Evolutionary conservation across 2,888 invertebrate species (phyloP).

Genomic region (Cheilosia pagana): DNA sequence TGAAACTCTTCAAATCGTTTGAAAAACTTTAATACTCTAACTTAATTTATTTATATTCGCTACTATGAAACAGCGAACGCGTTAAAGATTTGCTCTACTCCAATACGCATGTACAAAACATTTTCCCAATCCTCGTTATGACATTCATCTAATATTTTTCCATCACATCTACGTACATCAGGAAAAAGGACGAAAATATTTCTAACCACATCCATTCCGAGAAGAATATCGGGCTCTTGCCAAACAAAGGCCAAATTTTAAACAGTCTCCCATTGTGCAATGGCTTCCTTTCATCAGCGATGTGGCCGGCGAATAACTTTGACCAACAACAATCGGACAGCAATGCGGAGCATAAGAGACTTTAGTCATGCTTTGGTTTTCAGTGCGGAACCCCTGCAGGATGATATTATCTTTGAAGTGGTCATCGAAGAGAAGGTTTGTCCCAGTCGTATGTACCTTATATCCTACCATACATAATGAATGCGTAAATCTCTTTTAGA

Average conservation of each 20-base stretch:
- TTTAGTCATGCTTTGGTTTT: slow-evolving; percentile 95
- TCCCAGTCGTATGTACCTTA: slow-evolving; percentile 2
- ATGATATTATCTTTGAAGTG: slow-evolving; percentile 94
- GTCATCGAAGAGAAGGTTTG: slow-evolving; percentile 94
- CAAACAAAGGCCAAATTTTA: slow-evolving; percentile 23
- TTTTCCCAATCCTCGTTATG: slow-evolving; percentile 47
- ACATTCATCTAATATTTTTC: slow-evolving; percentile 59
- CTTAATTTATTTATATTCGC: no score
- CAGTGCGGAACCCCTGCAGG: slow-evolving; percentile 90
- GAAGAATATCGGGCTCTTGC: background rate
- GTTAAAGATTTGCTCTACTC: background rate
- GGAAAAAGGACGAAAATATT: slow-evolving; percentile 55
- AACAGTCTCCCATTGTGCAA: slow-evolving; percentile 19
- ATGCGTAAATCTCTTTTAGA: slow-evolving; percentile 84
- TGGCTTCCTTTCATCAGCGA: slow-evolving; percentile 88
- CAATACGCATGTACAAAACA: slow-evolving; percentile 66
- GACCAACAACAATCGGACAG: slow-evolving; percentile 92
- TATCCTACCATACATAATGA: slow-evolving; percentile 7
- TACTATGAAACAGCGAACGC: background rate
- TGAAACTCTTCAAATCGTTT: background rate
- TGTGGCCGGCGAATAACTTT: slow-evolving; percentile 94
- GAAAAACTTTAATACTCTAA: no score
- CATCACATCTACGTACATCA: slow-evolving; percentile 19
- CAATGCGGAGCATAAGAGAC: slow-evolving; percentile 90
- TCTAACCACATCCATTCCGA: background rate